These are phyloP conservation scores for Myotis daubentonii DNA, from an alignment of 2,797 vertebrate genomes.

Conservation along the genomic window DNA sequence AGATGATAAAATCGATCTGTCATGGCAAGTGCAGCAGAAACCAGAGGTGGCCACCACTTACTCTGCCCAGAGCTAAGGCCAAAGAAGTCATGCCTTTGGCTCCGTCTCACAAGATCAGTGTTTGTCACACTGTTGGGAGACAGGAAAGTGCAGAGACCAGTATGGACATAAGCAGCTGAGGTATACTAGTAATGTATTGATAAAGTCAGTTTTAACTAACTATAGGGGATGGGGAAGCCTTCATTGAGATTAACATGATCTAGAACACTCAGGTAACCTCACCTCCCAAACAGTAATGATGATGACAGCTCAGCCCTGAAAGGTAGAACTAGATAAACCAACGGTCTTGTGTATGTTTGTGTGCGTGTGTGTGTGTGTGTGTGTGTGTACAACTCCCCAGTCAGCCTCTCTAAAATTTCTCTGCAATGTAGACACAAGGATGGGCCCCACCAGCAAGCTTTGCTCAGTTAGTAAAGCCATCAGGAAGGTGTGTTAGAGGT, in stretches of 20 bases:
- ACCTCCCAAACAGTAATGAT: background rate
- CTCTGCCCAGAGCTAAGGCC: background rate
- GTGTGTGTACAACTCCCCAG: too few relatives aligned
- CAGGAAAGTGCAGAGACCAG: background rate
- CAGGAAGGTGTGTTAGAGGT: background rate
- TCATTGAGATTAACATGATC: background rate
- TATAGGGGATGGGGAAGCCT: background rate
- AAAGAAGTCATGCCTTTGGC: background rate
- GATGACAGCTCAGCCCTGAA: background rate
- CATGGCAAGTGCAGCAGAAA: background rate
- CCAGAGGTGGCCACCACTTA: background rate
- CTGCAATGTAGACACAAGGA: background rate
- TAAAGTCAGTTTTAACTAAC: background rate
- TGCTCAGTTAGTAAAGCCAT: background rate
- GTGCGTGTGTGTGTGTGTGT: rapidly evolving
- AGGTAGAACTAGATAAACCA: background rate
- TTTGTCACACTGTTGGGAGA: background rate
- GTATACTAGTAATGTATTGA: background rate
- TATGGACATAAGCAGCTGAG: background rate
- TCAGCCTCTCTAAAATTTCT: background rate
- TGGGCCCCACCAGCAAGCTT: background rate
- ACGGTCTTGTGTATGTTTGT: too few relatives aligned
- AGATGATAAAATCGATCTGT: background rate
- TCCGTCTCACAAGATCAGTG: background rate
- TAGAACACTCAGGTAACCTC: background rate